Base-by-base conservation (phyloP, 2,113 vertebrate species). In the Lepidothrix coronata region DNA sequence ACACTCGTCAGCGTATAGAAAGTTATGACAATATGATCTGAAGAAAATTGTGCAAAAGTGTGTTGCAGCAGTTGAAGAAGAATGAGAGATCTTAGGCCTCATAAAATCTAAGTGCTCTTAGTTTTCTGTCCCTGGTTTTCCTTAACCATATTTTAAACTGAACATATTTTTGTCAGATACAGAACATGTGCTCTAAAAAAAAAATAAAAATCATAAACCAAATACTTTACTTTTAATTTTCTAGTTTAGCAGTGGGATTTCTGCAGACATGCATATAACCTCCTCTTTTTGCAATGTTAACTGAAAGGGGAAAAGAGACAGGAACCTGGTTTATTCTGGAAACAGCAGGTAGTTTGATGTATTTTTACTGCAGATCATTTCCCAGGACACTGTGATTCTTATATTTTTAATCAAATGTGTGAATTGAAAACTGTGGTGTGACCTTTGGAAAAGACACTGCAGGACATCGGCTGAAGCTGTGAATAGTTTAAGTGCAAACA, bases 401-500 rank as follows among this genome's bases (percentile, higher is more conserved):
- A 96, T 97, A 97, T 97, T 97, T 98, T 98, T 98, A 98, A 98
- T 98, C 97, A 98, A 98, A 97, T 97, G 97, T 98, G 97, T 97
- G 97, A 98, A 97, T 97, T 35, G 55, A 98, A 98, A 97, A 96
- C 93, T 92, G 70, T 49, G 71, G 89, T 76, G 91, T 97, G 97
- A 97, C 98, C 98, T 96, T 97, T 89, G 91, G 96, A 97, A 93
- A 97, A 97, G 97, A 93, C 95, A 84, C 97, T 94, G 57, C 86
- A 88, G 97, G 97, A 96, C 94, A 96, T 88, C 78, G 4, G 65
- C 61, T 77, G 93, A 95, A 96, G 91, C 97, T 96, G 95, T 91
- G 95, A 96, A 96, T 85, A 95, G 92, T 84, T 92, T 88, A 89
- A 96, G 85, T 86, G 83, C 93, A 94, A 95, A 94, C 95, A 97